phyloP scores from a whole-genome alignment of 2,888 invertebrate genomes.

The Drosophila incognita region DNA sequence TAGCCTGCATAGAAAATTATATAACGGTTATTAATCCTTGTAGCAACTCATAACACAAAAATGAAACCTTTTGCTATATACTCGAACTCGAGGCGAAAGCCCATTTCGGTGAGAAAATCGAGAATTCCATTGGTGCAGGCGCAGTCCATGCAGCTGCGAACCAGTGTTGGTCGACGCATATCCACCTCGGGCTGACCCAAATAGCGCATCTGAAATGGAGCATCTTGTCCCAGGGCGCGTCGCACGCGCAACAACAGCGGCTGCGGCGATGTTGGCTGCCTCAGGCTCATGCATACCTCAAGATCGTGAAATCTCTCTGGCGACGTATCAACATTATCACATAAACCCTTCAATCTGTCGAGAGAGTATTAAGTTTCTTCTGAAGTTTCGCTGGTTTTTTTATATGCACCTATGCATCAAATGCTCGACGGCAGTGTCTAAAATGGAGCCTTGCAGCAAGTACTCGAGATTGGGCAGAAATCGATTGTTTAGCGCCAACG shows the following conservation, averaged over 20 bases:
- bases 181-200: slow-evolving; percentile 96
- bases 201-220: slow-evolving; percentile 93
- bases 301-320: slow-evolving; percentile 97
- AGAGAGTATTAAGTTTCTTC: neutral
- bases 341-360: slow-evolving; percentile 91
- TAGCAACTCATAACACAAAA: neutral
- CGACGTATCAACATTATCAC: slow-evolving; percentile 96
- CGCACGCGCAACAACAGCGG: slow-evolving; percentile 92
- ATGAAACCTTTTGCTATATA: slow-evolving; percentile 93
- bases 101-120: slow-evolving; percentile 96
- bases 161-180: slow-evolving; percentile 94
- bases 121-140: slow-evolving; percentile 95
- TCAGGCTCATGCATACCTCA: slow-evolving; percentile 94
- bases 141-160: slow-evolving; percentile 96
- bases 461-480: slow-evolving; percentile 97
- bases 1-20: slow-evolving; percentile 85
- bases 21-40: neutral
- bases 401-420: slow-evolving; percentile 89
- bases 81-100: slow-evolving; percentile 96
- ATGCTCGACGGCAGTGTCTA: slow-evolving; percentile 96
- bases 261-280: slow-evolving; percentile 88
- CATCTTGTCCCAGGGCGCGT: slow-evolving; percentile 90
- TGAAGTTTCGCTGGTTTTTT: neutral
- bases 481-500: slow-evolving; percentile 92
- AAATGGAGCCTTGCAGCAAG: slow-evolving; percentile 95